Base-by-base conservation (phyloP, 1,140 invertebrate species). In the Globodera ellingtonae region DNA sequence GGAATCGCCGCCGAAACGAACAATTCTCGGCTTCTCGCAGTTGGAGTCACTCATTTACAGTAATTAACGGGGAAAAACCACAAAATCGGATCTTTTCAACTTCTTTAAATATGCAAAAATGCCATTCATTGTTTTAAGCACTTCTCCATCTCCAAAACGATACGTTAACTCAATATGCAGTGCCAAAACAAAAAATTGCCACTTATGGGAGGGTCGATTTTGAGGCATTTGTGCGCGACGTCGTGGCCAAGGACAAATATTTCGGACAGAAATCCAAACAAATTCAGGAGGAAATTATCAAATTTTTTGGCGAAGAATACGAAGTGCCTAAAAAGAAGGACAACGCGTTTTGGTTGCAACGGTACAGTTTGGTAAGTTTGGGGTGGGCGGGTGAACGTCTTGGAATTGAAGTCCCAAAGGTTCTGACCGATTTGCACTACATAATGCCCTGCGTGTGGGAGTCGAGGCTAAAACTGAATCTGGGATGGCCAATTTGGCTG, bases 291-390 rank as follows among this genome's bases (percentile, higher is more conserved):
- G 48, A 83, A 47, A 81, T 83, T 50, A n/a, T 83, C 46, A 35
- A 66, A n/a, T 84, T 84, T 67, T 83, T 84, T 56, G 62, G 65
- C 59, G 78, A 81, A 18, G 59, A 66, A 46, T 50, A 80, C 35
- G 50, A 84, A 46, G 72, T 65, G 21, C 44, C 74, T 10, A 9
- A 21, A 15, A 24, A 50, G 52, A 84, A 75, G 24, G 65, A 83
- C 70, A 81, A 52, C 50, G 71, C 15, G 35, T 84, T 83, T 69
- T 83, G 76, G 66, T 72, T 83, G 50, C 13, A 81, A 35, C 47
- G 69, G 35, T 83, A 83, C 80, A 83, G 78, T 15, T 48, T 84
- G 78, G 82, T 84, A 79, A 66, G 44, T 21, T n/a, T 7, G 18
- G 35, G 35, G 35, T 35, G 35, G 35, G 35, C 3, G 35, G 35